These are phyloP conservation scores for Propithecus coquereli DNA, from an alignment of 2,113 vertebrate genomes.

Conservation along the genomic window DNA sequence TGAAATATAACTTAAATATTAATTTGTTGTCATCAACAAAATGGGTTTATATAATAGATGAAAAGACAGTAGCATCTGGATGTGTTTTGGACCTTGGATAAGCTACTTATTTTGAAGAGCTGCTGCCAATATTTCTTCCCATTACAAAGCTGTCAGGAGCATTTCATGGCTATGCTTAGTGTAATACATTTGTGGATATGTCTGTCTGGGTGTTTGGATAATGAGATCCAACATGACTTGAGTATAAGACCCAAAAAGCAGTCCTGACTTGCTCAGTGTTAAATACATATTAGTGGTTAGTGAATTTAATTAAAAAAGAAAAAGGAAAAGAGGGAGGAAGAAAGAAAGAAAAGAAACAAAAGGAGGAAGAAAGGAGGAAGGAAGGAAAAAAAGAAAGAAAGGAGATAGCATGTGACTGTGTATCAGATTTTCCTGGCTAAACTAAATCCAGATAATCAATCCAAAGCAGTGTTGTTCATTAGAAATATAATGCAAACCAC, in stretches of 20 bases:
- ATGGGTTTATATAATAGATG: neutral
- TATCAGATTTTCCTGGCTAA: neutral
- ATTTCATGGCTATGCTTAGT: neutral
- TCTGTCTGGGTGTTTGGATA: neutral
- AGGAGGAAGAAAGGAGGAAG: neutral
- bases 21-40: neutral
- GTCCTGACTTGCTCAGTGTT: neutral
- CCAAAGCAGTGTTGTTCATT: neutral
- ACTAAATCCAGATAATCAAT: neutral
- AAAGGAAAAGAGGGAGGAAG: neutral
- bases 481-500: neutral
- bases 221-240: neutral
- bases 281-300: neutral
- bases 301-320: neutral
- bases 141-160: constrained; percentile 20
- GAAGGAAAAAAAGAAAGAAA: neutral
- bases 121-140: constrained; percentile 26
- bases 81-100: neutral
- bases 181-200: neutral
- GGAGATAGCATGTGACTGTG: neutral
- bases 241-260: neutral
- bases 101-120: constrained; percentile 27
- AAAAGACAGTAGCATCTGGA: neutral
- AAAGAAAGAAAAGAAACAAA: neutral
- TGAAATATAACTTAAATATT: neutral